Evolutionary conservation across 2,888 invertebrate genomes (phyloP).

Genomic region (Rosalia funebris): DNA sequence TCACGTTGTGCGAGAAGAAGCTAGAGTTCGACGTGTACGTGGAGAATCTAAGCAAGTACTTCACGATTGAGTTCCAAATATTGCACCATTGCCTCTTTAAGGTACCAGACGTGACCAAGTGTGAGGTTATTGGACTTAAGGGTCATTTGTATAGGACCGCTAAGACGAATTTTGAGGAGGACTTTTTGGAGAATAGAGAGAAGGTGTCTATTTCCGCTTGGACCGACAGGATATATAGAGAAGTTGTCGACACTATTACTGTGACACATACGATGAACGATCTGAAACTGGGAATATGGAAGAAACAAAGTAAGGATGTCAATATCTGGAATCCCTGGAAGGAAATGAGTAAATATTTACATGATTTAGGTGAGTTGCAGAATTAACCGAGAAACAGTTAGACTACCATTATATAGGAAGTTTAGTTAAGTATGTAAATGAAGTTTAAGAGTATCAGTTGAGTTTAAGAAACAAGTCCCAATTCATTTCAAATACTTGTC

Average conservation of each 20-base stretch:
- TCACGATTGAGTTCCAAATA: constrained; percentile 30
- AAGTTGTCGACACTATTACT: not conserved
- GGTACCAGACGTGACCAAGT: constrained; percentile 29
- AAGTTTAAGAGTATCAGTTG: too few species aligned
- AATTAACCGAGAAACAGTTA: too few species aligned
- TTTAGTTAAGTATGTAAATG: too few species aligned
- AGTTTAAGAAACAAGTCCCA: too few species aligned
- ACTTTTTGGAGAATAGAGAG: constrained; percentile 2
- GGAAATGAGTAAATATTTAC: not conserved
- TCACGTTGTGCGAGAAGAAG: constrained; percentile 1
- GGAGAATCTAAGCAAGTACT: constrained; percentile 17
- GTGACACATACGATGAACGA: not conserved
- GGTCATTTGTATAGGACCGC: not conserved
- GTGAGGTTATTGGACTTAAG: constrained; percentile 29
- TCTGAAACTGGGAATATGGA: not conserved
- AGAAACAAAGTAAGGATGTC: not conserved
- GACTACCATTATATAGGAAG: too few species aligned
- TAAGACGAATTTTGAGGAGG: not conserved
- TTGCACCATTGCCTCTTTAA: constrained; percentile 29
- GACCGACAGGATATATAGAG: constrained; percentile 7
- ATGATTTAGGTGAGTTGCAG: constrained; percentile 20
- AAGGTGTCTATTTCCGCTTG: not conserved
- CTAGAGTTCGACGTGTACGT: constrained; percentile 3
- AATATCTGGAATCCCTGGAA: constrained; percentile 25
- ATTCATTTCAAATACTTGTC: too few species aligned